Percentiles rank a stretch among this genome's conserved stretches.
Evolutionary conservation across 2,888 invertebrate species (phyloP).

Genomic region (Leptinotarsa juncta): DNA sequence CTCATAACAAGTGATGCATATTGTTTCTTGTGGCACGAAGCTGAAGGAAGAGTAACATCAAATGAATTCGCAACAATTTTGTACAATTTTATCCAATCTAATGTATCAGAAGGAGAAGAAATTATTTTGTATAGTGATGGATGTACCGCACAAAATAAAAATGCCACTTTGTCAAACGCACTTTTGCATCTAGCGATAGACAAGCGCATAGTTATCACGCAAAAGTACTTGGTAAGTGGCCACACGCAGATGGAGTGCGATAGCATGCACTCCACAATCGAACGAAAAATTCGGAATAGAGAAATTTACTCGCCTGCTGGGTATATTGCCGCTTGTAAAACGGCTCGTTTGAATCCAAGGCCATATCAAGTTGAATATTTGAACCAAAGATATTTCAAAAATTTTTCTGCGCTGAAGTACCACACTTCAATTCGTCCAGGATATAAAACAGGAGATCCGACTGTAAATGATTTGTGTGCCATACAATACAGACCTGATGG

Average conservation of each 20-base stretch:
- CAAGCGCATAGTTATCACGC: slow-evolving; percentile 41
- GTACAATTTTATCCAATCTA: slow-evolving; percentile 27
- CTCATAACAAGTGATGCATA: slow-evolving; percentile 36
- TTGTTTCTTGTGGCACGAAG: slow-evolving; percentile 39
- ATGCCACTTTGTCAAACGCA: slow-evolving; percentile 49
- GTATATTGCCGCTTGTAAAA: slow-evolving; percentile 39
- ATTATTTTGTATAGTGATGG: slow-evolving; percentile 40
- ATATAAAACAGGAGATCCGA: slow-evolving; percentile 34
- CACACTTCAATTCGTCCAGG: slow-evolving; percentile 22
- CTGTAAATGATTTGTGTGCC: slow-evolving; percentile 38
- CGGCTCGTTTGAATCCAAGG: slow-evolving; percentile 44
- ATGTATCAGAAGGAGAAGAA: slow-evolving; percentile 8
- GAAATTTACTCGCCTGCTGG: slow-evolving; percentile 44
- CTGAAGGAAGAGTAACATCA: slow-evolving; percentile 31
- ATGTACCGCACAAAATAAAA: slow-evolving; percentile 41
- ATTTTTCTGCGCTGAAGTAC: slow-evolving; percentile 20
- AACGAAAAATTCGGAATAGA: slow-evolving; percentile 42
- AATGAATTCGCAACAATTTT: slow-evolving; percentile 29
- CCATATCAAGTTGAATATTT: slow-evolving; percentile 15
- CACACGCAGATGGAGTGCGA: slow-evolving; percentile 56
- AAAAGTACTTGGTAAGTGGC: slow-evolving; percentile 54
- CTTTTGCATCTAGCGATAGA: slow-evolving; percentile 45
- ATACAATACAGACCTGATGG: slow-evolving; percentile 38
- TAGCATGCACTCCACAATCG: slow-evolving; percentile 41
- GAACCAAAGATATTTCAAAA: slow-evolving; percentile 14